Evolutionary conservation across 2,797 vertebrate genomes (phyloP).

Genomic region (Mycteria americana): DNA sequence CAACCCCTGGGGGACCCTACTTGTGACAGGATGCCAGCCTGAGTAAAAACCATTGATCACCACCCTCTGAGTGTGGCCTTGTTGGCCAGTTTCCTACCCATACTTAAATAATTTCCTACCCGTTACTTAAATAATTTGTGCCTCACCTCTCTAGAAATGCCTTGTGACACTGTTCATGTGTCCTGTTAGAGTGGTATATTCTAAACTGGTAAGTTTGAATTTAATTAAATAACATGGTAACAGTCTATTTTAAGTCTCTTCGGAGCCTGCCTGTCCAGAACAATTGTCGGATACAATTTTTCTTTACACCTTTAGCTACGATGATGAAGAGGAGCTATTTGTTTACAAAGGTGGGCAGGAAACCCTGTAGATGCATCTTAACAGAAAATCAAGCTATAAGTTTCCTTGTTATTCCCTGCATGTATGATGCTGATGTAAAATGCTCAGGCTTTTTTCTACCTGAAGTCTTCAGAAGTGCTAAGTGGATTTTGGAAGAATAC

Average conservation of each 20-base stretch:
- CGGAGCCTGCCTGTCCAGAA: neutral
- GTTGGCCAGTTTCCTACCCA: neutral
- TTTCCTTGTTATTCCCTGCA: neutral
- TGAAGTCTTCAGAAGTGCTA: neutral
- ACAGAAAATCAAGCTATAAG: neutral
- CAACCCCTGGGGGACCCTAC: neutral
- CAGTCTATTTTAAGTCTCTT: neutral
- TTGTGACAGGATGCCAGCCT: neutral
- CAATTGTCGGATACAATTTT: neutral
- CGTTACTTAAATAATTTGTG: neutral
- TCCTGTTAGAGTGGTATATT: neutral
- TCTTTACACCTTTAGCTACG: neutral
- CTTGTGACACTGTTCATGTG: neutral
- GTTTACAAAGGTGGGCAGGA: neutral
- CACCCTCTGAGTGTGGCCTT: neutral
- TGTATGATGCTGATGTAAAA: neutral
- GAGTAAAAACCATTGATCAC: neutral
- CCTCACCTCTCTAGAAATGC: neutral
- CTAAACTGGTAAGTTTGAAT: neutral
- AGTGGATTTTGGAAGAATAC: neutral
- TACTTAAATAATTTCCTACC: neutral
- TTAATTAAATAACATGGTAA: neutral
- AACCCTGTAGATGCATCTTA: neutral
- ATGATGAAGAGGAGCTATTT: neutral
- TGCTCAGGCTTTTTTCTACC: neutral